These are phyloP conservation scores for Lochmaea capreae DNA, from an alignment of 2,888 invertebrate genomes.

Conservation along the genomic window DNA sequence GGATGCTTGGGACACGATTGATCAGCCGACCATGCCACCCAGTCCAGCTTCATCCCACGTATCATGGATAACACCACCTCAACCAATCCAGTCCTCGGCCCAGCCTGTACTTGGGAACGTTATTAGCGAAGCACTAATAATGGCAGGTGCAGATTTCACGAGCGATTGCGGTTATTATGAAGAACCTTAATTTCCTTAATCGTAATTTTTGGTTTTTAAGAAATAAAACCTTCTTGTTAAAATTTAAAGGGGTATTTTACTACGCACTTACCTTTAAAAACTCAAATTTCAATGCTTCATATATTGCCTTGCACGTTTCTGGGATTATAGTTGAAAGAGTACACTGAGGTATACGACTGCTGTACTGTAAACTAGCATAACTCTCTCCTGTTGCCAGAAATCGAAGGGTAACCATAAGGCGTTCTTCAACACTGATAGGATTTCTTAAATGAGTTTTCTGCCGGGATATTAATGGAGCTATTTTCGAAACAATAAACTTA, in stretches of 20 bases:
- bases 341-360: background rate
- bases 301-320: no score
- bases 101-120: conserved; percentile 2
- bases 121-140: background rate
- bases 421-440: background rate
- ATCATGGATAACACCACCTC: background rate
- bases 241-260: no score
- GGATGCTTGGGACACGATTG: background rate
- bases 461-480: conserved; percentile 2
- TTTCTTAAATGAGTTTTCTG: background rate
- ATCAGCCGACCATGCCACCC: conserved; percentile 2
- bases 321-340: background rate
- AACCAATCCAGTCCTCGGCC: background rate
- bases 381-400: background rate
- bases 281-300: no score
- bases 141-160: background rate
- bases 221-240: no score
- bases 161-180: background rate
- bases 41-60: background rate
- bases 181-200: no score
- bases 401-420: no score
- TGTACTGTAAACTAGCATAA: background rate
- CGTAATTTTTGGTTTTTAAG: no score
- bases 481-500: conserved; percentile 4
- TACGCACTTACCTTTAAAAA: no score